Evolutionary conservation across 2,888 invertebrate genomes (phyloP), one percentile per base, ranked within the genome.

Genomic region (Pseudeuparius sepicola): DNA sequence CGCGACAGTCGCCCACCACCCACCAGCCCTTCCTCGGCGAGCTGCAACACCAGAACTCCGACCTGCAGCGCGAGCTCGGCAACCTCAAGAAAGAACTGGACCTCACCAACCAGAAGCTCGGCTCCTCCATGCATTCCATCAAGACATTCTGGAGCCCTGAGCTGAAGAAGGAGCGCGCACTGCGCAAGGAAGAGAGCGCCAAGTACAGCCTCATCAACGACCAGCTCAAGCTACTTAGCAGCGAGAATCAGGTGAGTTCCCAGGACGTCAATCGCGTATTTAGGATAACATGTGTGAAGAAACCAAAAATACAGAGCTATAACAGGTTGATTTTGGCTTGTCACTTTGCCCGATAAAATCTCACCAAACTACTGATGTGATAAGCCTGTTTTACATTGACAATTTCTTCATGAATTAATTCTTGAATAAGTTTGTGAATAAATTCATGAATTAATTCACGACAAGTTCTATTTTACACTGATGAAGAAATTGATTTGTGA

Each of bases 101-200:
- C 70, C 71, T 92, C 59, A 92, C 93, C 48, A 93, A 93, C 65
- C 93, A 96, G 68, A 97, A 97, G 67, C 74, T 97, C 53, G 90
- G 92, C 62, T 93, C 93, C 59, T 90, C 89, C 56, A 98, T 98
- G 96, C 96, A 97, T 68, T 94, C 93, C 67, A 98, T 98, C 65
- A 97, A 97, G 71, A 97, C 96, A 36, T 99, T 98, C 68, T 98
- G 98, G 98, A 94, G 94, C 60, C 98, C 98, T 12, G 98, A 98
- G 68, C 70, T 98, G 63, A 98, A 98, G 70, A 94, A 96, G 66
- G 97, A 98, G 67, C 70, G 97, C 46, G 90, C 93, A 32, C 63
- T 96, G 52, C 72, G 97, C 50, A 97, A 97, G 61, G 97, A 98
- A 65, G 97, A 98, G 66, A 88, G 89, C 61, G 89, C 92, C 57